phyloP scores from a whole-genome alignment of 1,140 invertebrate genomes.

The Glossosoma conforme region DNA sequence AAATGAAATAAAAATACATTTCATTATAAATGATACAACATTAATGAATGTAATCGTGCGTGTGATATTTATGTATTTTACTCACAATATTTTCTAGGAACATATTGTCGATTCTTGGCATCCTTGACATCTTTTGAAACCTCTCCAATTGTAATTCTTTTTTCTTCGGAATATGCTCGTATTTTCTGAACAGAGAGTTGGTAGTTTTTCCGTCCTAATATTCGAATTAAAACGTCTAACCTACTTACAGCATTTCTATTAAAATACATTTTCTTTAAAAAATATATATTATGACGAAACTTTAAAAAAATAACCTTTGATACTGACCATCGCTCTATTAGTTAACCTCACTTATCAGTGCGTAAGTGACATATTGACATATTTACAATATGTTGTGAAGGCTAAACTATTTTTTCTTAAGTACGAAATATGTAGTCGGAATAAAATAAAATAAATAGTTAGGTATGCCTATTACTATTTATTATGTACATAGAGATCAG shows the following conservation, averaged over 20 bases:
- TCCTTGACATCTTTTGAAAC: conserved; percentile 61
- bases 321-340: too few relatives aligned
- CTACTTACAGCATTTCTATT: conserved; percentile 34
- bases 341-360: too few relatives aligned
- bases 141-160: conserved; percentile 69
- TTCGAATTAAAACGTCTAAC: conserved; percentile 47
- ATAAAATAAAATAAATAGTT: neutral
- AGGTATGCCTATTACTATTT: neutral
- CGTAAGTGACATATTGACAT: neutral
- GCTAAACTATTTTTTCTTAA: too few relatives aligned
- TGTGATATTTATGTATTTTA: conserved; percentile 27
- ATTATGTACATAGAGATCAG: too few relatives aligned
- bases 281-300: too few relatives aligned
- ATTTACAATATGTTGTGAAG: neutral
- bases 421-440: too few relatives aligned
- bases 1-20: conserved; percentile 28
- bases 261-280: conserved; percentile 8
- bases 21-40: conserved; percentile 9
- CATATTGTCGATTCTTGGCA: conserved; percentile 68
- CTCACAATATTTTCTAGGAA: conserved; percentile 81
- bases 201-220: conserved; percentile 40
- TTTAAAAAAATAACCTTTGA: too few relatives aligned
- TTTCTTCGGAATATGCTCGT: conserved; percentile 44
- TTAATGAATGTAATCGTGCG: neutral
- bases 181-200: conserved; percentile 38